These are phyloP conservation scores for Sebastes kiyomatsui DNA, from an alignment of 2,797 vertebrate species.

Conservation along the genomic window DNA sequence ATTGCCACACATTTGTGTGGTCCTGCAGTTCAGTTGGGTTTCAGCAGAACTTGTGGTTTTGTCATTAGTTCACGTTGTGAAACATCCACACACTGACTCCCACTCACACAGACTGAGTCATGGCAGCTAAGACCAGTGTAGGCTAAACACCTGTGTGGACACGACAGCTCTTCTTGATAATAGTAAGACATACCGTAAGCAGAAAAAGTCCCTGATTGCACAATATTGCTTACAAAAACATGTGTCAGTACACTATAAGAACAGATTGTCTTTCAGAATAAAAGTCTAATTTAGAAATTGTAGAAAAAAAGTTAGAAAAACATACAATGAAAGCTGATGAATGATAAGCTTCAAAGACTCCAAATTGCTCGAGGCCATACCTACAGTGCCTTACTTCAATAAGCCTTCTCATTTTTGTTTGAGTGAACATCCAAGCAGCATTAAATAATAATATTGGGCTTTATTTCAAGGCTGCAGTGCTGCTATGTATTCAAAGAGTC, in stretches of 20 bases:
- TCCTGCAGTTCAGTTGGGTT: background rate
- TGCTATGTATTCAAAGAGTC: background rate
- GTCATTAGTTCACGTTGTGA: constrained; percentile 10
- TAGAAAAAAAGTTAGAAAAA: background rate
- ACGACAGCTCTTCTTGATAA: background rate
- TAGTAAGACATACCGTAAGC: background rate
- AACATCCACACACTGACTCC: constrained; percentile 17
- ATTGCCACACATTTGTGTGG: background rate
- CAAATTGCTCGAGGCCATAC: background rate
- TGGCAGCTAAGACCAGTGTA: background rate
- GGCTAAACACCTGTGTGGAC: background rate
- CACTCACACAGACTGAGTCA: constrained; percentile 30
- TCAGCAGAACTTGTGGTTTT: constrained; percentile 16
- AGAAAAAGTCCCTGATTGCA: background rate
- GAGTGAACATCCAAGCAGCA: background rate
- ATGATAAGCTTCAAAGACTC: constrained; percentile 4
- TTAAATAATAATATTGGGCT: background rate
- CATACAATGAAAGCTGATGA: background rate
- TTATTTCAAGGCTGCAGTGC: background rate
- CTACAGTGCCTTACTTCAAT: background rate
- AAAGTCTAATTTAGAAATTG: background rate
- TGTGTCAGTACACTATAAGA: background rate
- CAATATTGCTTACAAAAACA: background rate
- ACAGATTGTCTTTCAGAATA: background rate
- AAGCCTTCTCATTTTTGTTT: constrained; percentile 6